phyloP scores from a whole-genome alignment of 2,797 vertebrate species.

The Chiloscyllium punctatum region DNA sequence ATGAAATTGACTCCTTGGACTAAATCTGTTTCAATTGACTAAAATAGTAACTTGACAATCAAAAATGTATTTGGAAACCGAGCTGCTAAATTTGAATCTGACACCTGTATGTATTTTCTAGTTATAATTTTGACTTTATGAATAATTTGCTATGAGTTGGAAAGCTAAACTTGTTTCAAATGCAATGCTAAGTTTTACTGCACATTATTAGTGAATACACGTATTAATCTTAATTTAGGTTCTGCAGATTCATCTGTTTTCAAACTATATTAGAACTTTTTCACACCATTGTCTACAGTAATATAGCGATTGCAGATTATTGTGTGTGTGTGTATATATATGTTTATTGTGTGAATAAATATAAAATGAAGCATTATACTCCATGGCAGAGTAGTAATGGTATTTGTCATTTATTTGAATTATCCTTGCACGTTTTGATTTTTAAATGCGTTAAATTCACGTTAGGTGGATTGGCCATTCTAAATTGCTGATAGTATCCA shows the following conservation, averaged over 20 bases:
- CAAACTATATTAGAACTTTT: not conserved
- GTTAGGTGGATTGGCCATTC: too few relatives aligned
- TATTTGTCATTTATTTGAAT: not conserved
- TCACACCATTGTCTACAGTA: not conserved
- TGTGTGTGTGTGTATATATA: too few relatives aligned
- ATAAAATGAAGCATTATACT: not conserved
- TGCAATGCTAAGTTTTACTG: not conserved
- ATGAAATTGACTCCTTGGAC: not conserved
- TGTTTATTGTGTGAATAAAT: not conserved
- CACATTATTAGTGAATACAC: not conserved
- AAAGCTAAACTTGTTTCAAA: not conserved
- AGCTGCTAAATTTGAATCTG: not conserved
- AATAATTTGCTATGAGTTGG: not conserved
- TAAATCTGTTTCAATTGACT: not conserved
- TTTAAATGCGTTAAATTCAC: not conserved
- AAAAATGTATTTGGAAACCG: not conserved
- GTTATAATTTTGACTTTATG: not conserved
- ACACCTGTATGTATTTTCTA: not conserved
- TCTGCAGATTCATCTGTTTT: not conserved
- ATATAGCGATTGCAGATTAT: not conserved
- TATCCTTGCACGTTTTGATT: not conserved
- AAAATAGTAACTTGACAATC: not conserved
- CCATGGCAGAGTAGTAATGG: not conserved
- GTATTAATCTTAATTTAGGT: not conserved
- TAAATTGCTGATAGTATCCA: too few relatives aligned